Base-by-base conservation (phyloP, 2,888 invertebrate genomes). In the Tenthredo distinguenda region DNA sequence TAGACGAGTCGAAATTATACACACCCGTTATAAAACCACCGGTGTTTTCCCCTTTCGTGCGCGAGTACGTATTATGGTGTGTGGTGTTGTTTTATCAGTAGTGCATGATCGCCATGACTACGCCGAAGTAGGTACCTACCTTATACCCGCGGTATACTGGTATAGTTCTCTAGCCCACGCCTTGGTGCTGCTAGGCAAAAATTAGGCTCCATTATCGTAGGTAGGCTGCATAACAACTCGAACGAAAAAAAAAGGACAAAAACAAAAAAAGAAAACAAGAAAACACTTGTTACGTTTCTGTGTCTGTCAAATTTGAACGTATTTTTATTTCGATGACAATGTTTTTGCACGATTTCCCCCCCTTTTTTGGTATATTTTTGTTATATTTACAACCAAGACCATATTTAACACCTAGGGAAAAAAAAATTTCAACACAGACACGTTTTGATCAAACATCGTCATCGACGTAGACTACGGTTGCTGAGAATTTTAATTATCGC, bases 51-150 rank as follows among this genome's bases (percentile, higher is more conserved):
- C 81, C 43, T 81, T 81, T 81, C 81, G 81, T 81, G 81, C 50
- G 50, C 62, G 40, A 81, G 62, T 62, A 81, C 81, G 26, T 81
- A 77, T 77, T 55, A 91, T 88, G 89, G 90, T 89, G 90, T 90
- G 89, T 89, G 90, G 91, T 92, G 92, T 93, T 93, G 93, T 93
- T 93, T 93, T 93, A 93, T 93, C 93, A 93, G 93, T 93, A 93
- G 90, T 91, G 91, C 90, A 91, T 90, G 91, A 93, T 93, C 91
- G 92, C 91, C 93, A 93, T 93, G 93, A 89, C 92, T 93, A 93
- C 93, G 90, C 89, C 89, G 90, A 90, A 91, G 91, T 43, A 58
- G 26, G 79, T 77, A 77, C 50, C 31, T 9, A 50, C 21, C 37
- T 7, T 43, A 72, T 72, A 72, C 40, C 72, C 5, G 31, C 31